phyloP scores from a whole-genome alignment of 2,888 invertebrate genomes.

The Rugalucina vietnamica region DNA sequence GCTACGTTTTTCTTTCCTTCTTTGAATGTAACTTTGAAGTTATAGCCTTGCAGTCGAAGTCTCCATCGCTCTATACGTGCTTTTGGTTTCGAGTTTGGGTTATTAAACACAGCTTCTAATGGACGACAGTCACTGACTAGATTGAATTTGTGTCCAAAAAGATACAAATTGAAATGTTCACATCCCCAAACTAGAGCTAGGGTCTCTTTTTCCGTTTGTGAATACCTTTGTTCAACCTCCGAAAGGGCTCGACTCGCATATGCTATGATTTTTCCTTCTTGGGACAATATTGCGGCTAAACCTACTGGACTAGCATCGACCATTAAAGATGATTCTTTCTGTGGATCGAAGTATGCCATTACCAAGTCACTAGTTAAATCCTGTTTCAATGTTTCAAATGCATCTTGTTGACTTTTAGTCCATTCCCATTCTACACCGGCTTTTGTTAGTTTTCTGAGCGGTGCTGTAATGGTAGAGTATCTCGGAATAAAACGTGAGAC shows the following conservation, averaged over 20 bases:
- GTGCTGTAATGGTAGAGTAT: slow-evolving; percentile 63
- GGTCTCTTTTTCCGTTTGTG: slow-evolving; percentile 67
- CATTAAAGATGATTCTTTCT: neutral
- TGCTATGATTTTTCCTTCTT: slow-evolving; percentile 28
- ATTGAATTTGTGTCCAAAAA: slow-evolving; percentile 63
- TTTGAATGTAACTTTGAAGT: slow-evolving; percentile 54
- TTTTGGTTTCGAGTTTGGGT: slow-evolving; percentile 48
- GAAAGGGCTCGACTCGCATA: slow-evolving; percentile 62
- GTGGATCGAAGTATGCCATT: slow-evolving; percentile 46
- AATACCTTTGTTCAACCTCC: slow-evolving; percentile 60
- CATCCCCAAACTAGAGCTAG: slow-evolving; percentile 70
- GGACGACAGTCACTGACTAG: slow-evolving; percentile 69
- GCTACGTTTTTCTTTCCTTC: slow-evolving; percentile 69
- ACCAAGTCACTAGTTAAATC: slow-evolving; percentile 47
- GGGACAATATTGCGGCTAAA: neutral
- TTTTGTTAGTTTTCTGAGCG: slow-evolving; percentile 61
- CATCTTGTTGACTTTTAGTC: slow-evolving; percentile 51
- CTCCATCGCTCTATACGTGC: slow-evolving; percentile 64
- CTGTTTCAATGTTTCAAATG: slow-evolving; percentile 54
- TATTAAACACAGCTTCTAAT: slow-evolving; percentile 54
- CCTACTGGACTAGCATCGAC: slow-evolving; percentile 13
- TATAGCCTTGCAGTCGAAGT: slow-evolving; percentile 60
- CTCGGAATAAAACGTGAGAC: slow-evolving; percentile 66
- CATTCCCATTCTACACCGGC: slow-evolving; percentile 60
- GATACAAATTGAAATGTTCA: slow-evolving; percentile 43